Evolutionary conservation across 2,888 invertebrate species (phyloP), one percentile per base, ranked within the genome.

Genomic region (Rugalucina vietnamica): DNA sequence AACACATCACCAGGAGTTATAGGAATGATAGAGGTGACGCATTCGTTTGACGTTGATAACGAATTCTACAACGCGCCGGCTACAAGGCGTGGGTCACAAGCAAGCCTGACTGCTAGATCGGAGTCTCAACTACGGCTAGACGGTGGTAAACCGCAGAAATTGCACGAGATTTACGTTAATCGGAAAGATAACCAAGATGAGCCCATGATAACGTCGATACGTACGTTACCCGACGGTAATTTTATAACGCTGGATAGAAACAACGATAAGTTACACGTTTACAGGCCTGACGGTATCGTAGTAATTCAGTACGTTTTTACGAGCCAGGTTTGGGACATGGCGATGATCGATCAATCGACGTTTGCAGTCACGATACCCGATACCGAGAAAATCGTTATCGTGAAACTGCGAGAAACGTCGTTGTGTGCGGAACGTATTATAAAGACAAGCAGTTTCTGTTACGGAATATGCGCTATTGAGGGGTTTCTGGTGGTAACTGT

Each of bases 221-320:
- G 82, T 43, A 69, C 81, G 29, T 29, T 88, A 37, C 70, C 72
- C 34, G 81, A 82, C 34, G 79, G 72, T 32, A 82, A 86, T 71
- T 84, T 88, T 36, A n/a, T 86, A 10, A 81, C 88, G 5, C 72
- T 88, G 54, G 88, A 88, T 60, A 78, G 88, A 32, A 88, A 75
- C 32, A 88, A 88, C 29, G 82, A 85, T 39, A 88, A 85, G 65
- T 36, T 88, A 71, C 54, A 82, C 8, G 69, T 88, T 18, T 85
- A 85, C 18, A 84, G 82, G n/a, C 79, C 78, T 54, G 84, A 88
- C 50, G 86, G 88, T 27, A 71, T 36, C 10, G 70, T 82, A 18
- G 24, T 88, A 8, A 86, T 82, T n/a, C 85, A 85, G 54, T 86
- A 88, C 29, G 86, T 88, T 4, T 86, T 88, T 54, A 86, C 88